Percentiles rank a stretch among this genome's conserved stretches.
phyloP scores from a whole-genome alignment of 2,888 invertebrate genomes.

The Machimus atricapillus region DNA sequence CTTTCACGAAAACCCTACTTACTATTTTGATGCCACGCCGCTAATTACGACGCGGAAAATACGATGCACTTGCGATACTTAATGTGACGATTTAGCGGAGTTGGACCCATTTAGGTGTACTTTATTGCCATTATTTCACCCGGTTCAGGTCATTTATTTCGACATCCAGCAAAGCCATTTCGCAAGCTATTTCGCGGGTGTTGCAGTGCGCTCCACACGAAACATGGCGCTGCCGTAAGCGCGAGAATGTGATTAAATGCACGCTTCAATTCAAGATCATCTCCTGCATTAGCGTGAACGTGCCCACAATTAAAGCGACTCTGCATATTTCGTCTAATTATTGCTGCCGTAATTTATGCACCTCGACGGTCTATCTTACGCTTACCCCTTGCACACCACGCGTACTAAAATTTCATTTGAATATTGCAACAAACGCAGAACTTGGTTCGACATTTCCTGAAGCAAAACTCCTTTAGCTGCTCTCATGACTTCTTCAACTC shows the following conservation, averaged over 20 bases:
- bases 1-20: background rate
- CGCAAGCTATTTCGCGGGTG: conserved; percentile 1
- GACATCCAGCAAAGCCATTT: background rate
- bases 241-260: conserved; percentile 18
- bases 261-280: conserved; percentile 19
- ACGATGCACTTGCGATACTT: conserved; percentile 10
- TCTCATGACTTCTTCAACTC: background rate
- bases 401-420: background rate
- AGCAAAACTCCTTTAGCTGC: background rate
- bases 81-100: conserved; percentile 20
- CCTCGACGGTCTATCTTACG: background rate
- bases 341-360: conserved; percentile 9
- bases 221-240: too few species aligned
- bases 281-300: background rate
- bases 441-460: background rate
- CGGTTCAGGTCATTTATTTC: background rate
- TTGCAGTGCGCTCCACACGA: background rate
- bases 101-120: conserved; percentile 14
- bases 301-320: conserved; percentile 9
- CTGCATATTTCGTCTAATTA: conserved; percentile 14
- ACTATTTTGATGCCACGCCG: background rate
- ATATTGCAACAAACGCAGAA: background rate
- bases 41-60: background rate
- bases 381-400: background rate
- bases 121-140: conserved; percentile 34